phyloP scores from a whole-genome alignment of 2,888 invertebrate genomes.

The Carterocephalus palaemon region DNA sequence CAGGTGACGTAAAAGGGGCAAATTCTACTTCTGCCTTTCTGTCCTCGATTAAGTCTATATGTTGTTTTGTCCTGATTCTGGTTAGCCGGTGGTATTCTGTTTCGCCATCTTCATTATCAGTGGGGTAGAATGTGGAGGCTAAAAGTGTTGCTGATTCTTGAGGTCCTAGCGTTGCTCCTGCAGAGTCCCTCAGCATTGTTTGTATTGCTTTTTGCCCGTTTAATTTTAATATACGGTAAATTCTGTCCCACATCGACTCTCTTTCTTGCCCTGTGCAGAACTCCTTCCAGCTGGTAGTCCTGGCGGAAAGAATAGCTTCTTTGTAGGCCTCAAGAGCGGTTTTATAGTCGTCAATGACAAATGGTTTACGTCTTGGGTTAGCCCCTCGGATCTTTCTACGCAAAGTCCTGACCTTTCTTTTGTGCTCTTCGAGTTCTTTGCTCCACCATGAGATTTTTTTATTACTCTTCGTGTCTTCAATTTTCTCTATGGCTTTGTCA shows the following conservation, averaged over 20 bases:
- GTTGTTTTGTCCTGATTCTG: background rate
- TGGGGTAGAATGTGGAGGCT: background rate
- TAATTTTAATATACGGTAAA: conserved; percentile 6
- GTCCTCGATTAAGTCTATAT: conserved; percentile 1
- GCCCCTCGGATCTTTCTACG: conserved; percentile 1
- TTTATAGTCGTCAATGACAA: background rate
- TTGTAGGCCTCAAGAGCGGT: background rate
- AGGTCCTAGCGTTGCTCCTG: background rate
- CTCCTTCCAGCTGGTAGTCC: conserved; percentile 13
- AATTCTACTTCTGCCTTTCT: background rate
- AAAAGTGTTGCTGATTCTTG: background rate
- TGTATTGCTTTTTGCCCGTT: background rate
- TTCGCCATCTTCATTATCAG: background rate
- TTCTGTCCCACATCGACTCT: conserved; percentile 11
- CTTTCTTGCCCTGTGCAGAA: conserved; percentile 2
- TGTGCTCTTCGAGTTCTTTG: background rate
- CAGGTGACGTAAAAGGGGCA: background rate
- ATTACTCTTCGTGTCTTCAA: background rate
- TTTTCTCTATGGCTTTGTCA: background rate
- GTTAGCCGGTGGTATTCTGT: background rate
- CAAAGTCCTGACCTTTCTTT: conserved; percentile 1
- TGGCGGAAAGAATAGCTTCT: background rate
- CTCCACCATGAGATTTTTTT: conserved; percentile 10
- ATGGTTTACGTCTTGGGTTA: background rate
- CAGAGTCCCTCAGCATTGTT: background rate